A percentile compares a stretch with the other conserved stretches of the same genome.
Conservation (phyloP, 2,888 invertebrate species). For the Drosophila infuscata region DNA sequence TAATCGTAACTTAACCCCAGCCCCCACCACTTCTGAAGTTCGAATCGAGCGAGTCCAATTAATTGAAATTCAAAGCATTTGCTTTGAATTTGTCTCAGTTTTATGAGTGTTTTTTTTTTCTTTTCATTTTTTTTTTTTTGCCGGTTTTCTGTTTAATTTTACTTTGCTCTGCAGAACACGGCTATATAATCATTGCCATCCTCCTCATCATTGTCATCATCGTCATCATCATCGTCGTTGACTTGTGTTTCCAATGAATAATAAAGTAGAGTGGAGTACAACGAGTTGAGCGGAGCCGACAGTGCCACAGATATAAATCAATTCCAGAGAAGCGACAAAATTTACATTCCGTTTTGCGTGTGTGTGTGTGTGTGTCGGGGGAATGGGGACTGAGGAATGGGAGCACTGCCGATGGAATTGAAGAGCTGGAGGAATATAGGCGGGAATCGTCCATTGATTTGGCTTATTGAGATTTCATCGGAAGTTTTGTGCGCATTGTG, state of each 20-base stretch:
- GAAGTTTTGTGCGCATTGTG: slow-evolving; percentile 72
- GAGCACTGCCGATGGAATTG: slow-evolving; percentile 5
- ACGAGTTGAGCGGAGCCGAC: slow-evolving; percentile 38
- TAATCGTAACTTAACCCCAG: slow-evolving; percentile 43
- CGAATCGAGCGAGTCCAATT: slow-evolving; percentile 57
- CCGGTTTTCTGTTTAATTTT: slow-evolving; percentile 72
- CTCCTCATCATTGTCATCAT: slow-evolving; percentile 28
- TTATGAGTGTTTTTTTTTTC: slow-evolving; percentile 58
- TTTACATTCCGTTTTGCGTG: slow-evolving; percentile 71
- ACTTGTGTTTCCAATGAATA: slow-evolving; percentile 77
- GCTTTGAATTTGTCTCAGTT: slow-evolving; percentile 67
- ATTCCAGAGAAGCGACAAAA: slow-evolving; percentile 79
- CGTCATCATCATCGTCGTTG: slow-evolving; percentile 40
- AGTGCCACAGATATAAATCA: slow-evolving; percentile 74
- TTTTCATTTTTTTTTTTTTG: slow-evolving; percentile 50
- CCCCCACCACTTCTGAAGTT: slow-evolving; percentile 21
- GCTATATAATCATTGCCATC: slow-evolving; percentile 37
- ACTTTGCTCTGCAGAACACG: slow-evolving; percentile 37
- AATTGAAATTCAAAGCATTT: slow-evolving; percentile 75
- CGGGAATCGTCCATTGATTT: slow-evolving; percentile 53
- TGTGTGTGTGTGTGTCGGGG: slow-evolving; percentile 23
- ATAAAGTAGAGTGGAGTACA: slow-evolving; percentile 74
- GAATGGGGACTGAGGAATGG: neutral
- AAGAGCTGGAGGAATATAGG: neutral
- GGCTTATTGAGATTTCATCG: slow-evolving; percentile 79